Conservation (phyloP, 2,888 invertebrate species). For the Drosophila percnosoma region DNA sequence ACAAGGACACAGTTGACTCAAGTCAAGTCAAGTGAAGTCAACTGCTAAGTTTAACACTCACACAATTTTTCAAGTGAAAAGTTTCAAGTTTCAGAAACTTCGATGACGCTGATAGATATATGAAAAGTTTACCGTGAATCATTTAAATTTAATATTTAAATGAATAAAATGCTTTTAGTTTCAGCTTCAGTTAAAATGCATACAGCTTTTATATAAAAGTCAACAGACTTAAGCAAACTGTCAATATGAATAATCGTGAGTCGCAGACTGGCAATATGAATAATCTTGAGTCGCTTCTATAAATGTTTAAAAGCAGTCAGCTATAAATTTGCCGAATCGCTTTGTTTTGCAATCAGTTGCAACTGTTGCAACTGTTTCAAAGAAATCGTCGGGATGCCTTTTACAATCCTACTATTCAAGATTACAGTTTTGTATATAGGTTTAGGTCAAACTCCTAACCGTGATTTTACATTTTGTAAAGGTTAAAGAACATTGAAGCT, state of each 20-base stretch:
- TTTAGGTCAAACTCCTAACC: constrained; percentile 6
- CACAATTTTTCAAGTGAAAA: constrained; percentile 1
- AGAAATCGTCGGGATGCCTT: constrained; percentile 6
- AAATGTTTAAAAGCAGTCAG: not conserved
- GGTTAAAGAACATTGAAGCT: constrained; percentile 41
- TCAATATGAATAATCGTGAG: not conserved
- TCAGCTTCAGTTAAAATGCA: not conserved
- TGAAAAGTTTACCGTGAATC: not conserved
- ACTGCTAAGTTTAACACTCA: constrained; percentile 13
- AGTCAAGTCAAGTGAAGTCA: constrained; percentile 6
- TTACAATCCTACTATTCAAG: constrained; percentile 24
- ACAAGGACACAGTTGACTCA: constrained; percentile 20
- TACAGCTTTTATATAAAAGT: not conserved
- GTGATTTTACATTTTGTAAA: constrained; percentile 52
- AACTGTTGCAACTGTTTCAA: constrained; percentile 12
- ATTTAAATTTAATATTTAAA: not conserved
- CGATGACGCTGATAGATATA: not conserved
- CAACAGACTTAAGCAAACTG: not conserved
- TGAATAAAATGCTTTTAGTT: not conserved
- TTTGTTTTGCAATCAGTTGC: not conserved
- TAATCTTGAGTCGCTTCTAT: not conserved
- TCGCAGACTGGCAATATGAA: not conserved
- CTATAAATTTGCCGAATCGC: not conserved
- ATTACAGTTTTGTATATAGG: not conserved
- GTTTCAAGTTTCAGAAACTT: not conserved